Conservation (phyloP, 2,113 vertebrate species). For the Philantomba maxwellii region DNA sequence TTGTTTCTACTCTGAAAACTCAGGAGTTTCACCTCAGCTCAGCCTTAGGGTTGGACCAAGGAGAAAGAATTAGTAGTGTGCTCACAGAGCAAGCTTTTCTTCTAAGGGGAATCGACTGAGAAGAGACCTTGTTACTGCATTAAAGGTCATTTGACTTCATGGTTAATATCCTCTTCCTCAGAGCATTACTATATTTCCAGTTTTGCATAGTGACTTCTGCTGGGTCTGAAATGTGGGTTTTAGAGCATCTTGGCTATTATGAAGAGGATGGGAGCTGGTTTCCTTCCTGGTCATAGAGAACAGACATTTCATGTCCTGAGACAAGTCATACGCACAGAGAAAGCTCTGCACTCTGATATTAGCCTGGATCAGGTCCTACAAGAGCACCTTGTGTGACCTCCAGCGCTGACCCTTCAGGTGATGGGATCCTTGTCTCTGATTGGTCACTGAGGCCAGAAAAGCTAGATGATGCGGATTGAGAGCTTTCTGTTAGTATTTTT, state of each 20-base stretch:
- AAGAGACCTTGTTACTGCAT: not conserved
- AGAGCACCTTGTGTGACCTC: conserved; percentile 23
- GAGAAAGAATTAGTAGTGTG: not conserved
- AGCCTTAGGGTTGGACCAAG: not conserved
- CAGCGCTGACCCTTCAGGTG: not conserved
- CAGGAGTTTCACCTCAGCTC: not conserved
- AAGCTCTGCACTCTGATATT: conserved; percentile 51
- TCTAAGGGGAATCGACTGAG: conserved; percentile 13
- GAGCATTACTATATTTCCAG: not conserved
- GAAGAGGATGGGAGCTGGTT: conserved; percentile 36
- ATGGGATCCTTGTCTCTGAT: not conserved
- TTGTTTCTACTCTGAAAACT: not conserved
- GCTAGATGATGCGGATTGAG: not conserved
- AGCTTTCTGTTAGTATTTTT: accelerated
- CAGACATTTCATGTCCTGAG: conserved; percentile 62
- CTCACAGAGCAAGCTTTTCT: not conserved
- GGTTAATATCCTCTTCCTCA: not conserved
- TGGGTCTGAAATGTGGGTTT: conserved; percentile 61
- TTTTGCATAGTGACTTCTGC: conserved; percentile 32
- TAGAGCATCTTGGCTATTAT: conserved; percentile 51
- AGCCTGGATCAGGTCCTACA: conserved; percentile 27
- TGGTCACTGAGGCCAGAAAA: not conserved
- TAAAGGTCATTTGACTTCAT: conserved; percentile 9
- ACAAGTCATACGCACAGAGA: conserved; percentile 57
- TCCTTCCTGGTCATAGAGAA: conserved; percentile 59